Evolutionary conservation across 2,888 invertebrate genomes (phyloP).

Genomic region (Ctena decussata): DNA sequence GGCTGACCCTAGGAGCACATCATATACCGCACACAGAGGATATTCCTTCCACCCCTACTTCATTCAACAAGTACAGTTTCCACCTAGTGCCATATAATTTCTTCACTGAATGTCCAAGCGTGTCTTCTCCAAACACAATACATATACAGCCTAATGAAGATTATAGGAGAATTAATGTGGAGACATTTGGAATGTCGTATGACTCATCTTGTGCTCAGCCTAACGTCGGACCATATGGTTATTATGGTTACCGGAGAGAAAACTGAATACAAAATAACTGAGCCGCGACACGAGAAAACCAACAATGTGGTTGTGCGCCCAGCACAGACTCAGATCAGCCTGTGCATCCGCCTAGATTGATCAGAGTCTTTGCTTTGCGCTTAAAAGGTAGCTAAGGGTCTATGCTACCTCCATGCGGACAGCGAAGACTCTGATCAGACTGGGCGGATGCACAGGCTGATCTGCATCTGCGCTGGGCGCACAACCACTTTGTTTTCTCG

Average conservation of each 20-base stretch:
- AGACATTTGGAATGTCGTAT: slow-evolving; percentile 70
- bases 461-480: too few species aligned
- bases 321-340: background rate
- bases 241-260: slow-evolving; percentile 52
- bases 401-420: too few species aligned
- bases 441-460: too few species aligned
- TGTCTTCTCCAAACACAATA: slow-evolving; percentile 74
- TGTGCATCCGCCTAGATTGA: background rate
- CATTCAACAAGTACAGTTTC: slow-evolving; percentile 73
- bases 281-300: background rate
- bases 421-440: too few species aligned
- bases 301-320: background rate
- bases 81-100: slow-evolving; percentile 82
- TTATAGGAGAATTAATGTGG: slow-evolving; percentile 49
- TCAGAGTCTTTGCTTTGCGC: too few species aligned
- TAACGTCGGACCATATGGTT: slow-evolving; percentile 58
- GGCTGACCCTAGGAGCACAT: slow-evolving; percentile 80
- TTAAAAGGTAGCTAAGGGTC: too few species aligned
- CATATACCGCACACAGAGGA: slow-evolving; percentile 84
- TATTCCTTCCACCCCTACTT: slow-evolving; percentile 79
- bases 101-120: slow-evolving; percentile 81
- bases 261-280: background rate
- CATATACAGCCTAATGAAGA: slow-evolving; percentile 63
- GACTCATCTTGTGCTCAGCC: slow-evolving; percentile 63
- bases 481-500: too few species aligned